Evolutionary conservation across 2,113 vertebrate genomes (phyloP).

Genomic region (Grantiella picta): DNA sequence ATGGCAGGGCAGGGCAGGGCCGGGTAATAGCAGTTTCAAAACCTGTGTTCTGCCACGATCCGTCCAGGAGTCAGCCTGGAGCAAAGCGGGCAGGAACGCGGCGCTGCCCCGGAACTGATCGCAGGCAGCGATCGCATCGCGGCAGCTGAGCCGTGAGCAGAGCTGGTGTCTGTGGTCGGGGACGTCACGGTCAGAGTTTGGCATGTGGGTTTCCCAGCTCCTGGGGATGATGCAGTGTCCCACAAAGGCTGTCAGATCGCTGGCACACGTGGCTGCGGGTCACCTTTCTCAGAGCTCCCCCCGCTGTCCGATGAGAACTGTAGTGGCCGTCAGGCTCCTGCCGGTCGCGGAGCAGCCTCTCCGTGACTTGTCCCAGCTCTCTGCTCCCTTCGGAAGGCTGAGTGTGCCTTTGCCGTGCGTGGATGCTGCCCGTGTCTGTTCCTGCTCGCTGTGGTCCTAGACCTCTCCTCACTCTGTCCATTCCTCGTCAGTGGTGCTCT

Average conservation of each 20-base stretch:
- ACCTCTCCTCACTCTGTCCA: background rate
- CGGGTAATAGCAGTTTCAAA: no score
- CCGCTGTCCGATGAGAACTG: background rate
- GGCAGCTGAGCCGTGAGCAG: rapidly evolving
- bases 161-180: background rate
- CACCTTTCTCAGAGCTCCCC: background rate
- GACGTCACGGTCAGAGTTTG: rapidly evolving
- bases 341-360: background rate
- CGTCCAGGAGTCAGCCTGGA: rapidly evolving
- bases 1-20: no score
- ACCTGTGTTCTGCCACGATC: rapidly evolving
- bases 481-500: background rate
- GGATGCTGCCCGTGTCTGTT: background rate
- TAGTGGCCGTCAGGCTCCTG: background rate
- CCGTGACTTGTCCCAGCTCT: rapidly evolving
- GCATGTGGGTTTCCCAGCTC: background rate
- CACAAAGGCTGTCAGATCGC: background rate
- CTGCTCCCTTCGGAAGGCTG: background rate
- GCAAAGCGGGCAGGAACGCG: background rate
- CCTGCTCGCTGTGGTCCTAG: no score
- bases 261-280: background rate
- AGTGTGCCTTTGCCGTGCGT: background rate
- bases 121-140: rapidly evolving
- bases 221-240: background rate
- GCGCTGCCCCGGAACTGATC: background rate